Percentiles rank a stretch among this genome's conserved stretches.
These are phyloP conservation scores for Eulemur rufifrons DNA, from an alignment of 2,113 vertebrate species.

Conservation along the genomic window DNA sequence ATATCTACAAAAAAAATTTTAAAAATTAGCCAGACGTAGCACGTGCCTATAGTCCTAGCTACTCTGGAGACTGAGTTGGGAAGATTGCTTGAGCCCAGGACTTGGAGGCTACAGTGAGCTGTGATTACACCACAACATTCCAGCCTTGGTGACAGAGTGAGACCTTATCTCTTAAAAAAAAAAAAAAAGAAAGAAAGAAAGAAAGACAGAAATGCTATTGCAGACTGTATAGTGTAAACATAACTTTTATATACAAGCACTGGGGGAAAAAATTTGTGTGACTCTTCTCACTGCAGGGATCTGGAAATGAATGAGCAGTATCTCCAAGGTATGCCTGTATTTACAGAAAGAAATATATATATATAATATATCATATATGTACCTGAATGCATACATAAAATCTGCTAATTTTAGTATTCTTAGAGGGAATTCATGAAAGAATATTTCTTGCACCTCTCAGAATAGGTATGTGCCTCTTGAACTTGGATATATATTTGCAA, in stretches of 20 bases:
- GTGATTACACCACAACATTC: not conserved
- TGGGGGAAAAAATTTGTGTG: not conserved
- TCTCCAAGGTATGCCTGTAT: not conserved
- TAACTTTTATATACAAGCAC: not conserved
- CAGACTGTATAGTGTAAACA: not conserved
- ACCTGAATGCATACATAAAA: not conserved
- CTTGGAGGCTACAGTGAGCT: not conserved
- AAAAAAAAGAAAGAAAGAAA: too few species aligned
- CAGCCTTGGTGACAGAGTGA: not conserved
- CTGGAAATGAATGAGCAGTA: not conserved
- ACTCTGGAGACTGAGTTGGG: not conserved
- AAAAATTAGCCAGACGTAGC: not conserved
- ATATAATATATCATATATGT: not conserved
- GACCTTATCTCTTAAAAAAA: not conserved
- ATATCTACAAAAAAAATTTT: not conserved
- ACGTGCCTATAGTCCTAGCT: not conserved
- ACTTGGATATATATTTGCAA: slow-evolving; percentile 70
- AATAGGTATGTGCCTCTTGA: slow-evolving; percentile 64
- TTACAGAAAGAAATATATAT: not conserved
- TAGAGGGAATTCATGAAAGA: slow-evolving; percentile 13
- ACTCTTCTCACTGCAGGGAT: not conserved
- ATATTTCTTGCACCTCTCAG: not conserved
- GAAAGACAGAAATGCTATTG: not conserved
- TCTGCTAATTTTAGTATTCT: slow-evolving; percentile 75
- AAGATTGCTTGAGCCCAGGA: not conserved